Evolutionary conservation across 2,113 vertebrate genomes (phyloP), one percentile per base, ranked within the genome.

Genomic region (Muntiacus muntjak): DNA sequence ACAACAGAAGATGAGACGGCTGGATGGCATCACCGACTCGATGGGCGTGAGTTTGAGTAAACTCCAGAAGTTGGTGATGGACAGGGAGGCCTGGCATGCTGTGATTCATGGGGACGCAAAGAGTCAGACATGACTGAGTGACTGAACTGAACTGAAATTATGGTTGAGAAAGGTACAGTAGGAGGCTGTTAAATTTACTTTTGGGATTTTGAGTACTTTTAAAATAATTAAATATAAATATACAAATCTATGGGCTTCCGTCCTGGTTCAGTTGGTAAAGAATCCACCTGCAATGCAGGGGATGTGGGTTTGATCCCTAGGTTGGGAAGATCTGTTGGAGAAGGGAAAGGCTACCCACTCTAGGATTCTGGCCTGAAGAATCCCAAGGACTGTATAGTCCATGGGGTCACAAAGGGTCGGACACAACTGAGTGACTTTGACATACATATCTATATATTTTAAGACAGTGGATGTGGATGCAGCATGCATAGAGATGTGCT

Each of bases 171-270:
- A 54, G 2, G 0, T 40, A 1, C 10, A 58, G 19, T 3, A 55
- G 13, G 33, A 50, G 10, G 87, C 21, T 85, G 25, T 60, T 84
- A 26, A 43, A 50, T 33, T 85, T 47, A 50, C 19, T 89, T 52
- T 47, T 19, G 23, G 3, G 4, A 76, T 76, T 79, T 84, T 26
- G 11, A 89, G 21, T 19, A 60, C 19, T 82, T 50, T 40, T 96
- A 58, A 78, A 74, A 55, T n/a, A 5, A 25, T n/a, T 81, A 52
- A 81, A 52, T 54, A 36, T 36, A 54, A 82, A 25, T 52, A 33
- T 21, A 6, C 0, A 0, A n/a, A 19, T n/a, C 30, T 52, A 21
- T 16, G n/a, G n/a, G 64, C n/a, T 71, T 36, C 10, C n/a, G n/a
- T 71, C 64, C 19, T 36, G 64, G 64, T 19, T 36, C n/a, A 71